Base-by-base conservation (phyloP, 2,797 vertebrate genomes). In the Muscicapa striata region DNA sequence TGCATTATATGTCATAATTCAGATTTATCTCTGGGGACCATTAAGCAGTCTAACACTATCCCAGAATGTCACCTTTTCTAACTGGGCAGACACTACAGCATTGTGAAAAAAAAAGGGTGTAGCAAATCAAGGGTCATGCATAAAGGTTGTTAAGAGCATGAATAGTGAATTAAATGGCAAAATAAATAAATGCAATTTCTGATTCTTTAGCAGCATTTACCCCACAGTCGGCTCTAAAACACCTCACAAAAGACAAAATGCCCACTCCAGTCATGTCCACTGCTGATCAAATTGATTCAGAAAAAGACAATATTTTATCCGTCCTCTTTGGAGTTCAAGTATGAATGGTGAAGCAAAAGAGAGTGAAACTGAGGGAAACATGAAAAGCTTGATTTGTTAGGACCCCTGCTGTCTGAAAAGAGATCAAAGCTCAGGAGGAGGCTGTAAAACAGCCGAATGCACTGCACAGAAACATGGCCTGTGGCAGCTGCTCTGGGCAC, bases 401-500 rank as follows among this genome's bases (percentile, higher is more conserved):
- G 98, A 98, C 98, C 98, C 98, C 99, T 98, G 98, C 98, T 98
- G 98, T 96, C 97, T 98, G 98, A 98, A 98, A 98, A 98, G 98
- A 98, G 98, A 98, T 99, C 98, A 99, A 98, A 99, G 98, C 99
- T 98, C 98, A 98, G 98, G 98, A 98, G 98, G 98, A 98, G 98
- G 97, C 98, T 98, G 98, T 97, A 98, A 98, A 98, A 97, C 98
- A 98, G 98, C 98, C 93, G 97, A 99, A 98, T 98, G 98, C 96
- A 97, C 97, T 93, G 97, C 96, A 96, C 97, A 97, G 98, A 98
- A 98, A 97, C 98, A 97, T 92, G 98, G 98, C 98, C 98, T 97
- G 98, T 98, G 98, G 98, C 98, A 98, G 97, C 98, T 97, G 98
- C 98, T 99, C 87, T 96, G 97, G 98, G 98, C 98, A 96, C 94